phyloP scores from a whole-genome alignment of 2,797 vertebrate species.

The Arvicola amphibius region DNA sequence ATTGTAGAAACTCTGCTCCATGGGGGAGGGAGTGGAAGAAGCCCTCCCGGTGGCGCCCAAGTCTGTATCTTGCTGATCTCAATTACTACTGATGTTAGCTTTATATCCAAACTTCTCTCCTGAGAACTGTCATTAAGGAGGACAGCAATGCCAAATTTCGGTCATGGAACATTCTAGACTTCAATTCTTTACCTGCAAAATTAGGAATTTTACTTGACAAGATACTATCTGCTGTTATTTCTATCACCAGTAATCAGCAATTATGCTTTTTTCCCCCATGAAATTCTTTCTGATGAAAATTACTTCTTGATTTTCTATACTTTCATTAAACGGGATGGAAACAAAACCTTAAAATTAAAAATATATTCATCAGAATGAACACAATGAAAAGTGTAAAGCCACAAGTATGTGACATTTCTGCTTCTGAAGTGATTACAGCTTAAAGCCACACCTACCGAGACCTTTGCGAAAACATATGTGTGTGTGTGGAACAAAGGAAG shows the following conservation, averaged over 20 bases:
- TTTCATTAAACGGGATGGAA: slow-evolving; percentile 47
- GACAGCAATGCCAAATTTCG: neutral
- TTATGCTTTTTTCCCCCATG: slow-evolving; percentile 12
- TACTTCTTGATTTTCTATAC: slow-evolving; percentile 52
- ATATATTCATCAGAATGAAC: slow-evolving; percentile 40
- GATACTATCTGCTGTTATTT: slow-evolving; percentile 29
- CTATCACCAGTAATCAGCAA: neutral
- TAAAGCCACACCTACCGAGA: neutral
- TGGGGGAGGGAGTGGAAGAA: neutral
- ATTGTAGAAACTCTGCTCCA: slow-evolving; percentile 40
- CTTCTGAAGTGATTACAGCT: slow-evolving; percentile 37
- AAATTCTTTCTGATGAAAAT: slow-evolving; percentile 49
- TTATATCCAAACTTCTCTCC: slow-evolving; percentile 18
- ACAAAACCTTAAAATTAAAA: slow-evolving; percentile 41
- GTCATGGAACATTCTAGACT: slow-evolving; percentile 10
- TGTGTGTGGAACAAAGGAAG: neutral
- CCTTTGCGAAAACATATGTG: neutral
- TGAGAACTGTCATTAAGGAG: neutral
- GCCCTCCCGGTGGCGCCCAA: neutral
- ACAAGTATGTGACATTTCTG: neutral
- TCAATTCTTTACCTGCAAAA: slow-evolving; percentile 56
- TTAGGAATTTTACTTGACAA: slow-evolving; percentile 33
- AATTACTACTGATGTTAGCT: slow-evolving; percentile 28
- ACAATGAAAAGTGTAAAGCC: neutral
- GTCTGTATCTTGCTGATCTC: neutral